These are phyloP conservation scores for Pelobates cultripes DNA, from an alignment of 2,797 vertebrate species.

Conservation along the genomic window DNA sequence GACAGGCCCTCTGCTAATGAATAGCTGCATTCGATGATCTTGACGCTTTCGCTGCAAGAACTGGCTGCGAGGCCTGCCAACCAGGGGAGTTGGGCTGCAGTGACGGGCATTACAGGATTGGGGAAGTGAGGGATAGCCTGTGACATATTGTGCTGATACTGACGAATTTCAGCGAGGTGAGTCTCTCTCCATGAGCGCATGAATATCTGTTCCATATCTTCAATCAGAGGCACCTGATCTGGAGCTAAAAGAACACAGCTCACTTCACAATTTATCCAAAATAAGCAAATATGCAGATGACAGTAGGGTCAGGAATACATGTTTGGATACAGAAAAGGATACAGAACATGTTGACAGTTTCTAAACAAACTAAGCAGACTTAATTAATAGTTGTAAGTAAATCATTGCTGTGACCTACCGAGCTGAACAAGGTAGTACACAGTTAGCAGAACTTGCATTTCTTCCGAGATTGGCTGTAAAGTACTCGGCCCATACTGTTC, in stretches of 20 bases:
- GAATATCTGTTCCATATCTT: conserved; percentile 97
- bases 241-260: conserved; percentile 72
- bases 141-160: conserved; percentile 81
- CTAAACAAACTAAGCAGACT: no score
- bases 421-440: conserved; percentile 98
- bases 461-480: conserved; percentile 88
- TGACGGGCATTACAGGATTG: conserved; percentile 72
- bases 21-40: conserved; percentile 84
- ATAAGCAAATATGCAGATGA: no score
- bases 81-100: conserved; percentile 92
- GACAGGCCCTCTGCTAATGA: conserved; percentile 90
- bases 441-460: conserved; percentile 95
- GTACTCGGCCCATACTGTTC: conserved; percentile 85
- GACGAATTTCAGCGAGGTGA: conserved; percentile 89
- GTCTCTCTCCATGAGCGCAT: conserved; percentile 95
- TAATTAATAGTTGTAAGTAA: no score
- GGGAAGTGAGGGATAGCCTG: conserved; percentile 72
- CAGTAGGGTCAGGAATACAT: no score
- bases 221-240: conserved; percentile 92
- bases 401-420: conserved; percentile 73
- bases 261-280: no score
- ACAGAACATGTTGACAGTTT: no score
- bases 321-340: no score
- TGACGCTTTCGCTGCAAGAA: conserved; percentile 88
- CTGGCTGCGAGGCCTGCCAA: conserved; percentile 91